Evolutionary conservation across 2,888 invertebrate genomes (phyloP).

Genomic region (Tetropium fuscum): DNA sequence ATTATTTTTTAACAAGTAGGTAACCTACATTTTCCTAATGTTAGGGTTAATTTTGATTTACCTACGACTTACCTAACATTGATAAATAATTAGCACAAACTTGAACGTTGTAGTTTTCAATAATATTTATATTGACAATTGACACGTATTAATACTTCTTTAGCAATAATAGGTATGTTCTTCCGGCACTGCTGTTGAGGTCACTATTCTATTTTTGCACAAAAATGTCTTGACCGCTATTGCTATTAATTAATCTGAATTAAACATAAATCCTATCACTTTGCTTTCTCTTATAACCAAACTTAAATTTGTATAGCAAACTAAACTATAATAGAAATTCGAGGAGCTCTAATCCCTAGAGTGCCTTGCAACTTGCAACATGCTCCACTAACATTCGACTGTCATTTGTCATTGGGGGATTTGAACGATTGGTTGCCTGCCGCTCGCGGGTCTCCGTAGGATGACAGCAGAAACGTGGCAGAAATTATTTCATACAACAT

Average conservation of each 20-base stretch:
- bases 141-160: conserved; percentile 12
- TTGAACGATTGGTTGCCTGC: too few species aligned
- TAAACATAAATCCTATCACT: neutral
- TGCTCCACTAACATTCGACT: neutral
- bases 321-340: too few species aligned
- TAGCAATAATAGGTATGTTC: neutral
- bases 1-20: too few species aligned
- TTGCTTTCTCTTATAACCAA: neutral
- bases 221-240: neutral
- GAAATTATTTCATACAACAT: too few species aligned
- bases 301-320: neutral
- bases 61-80: conserved; percentile 51
- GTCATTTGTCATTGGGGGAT: too few species aligned
- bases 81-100: conserved; percentile 30
- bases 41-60: too few species aligned
- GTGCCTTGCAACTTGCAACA: neutral
- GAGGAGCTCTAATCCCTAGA: too few species aligned
- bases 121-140: neutral
- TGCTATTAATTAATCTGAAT: too few species aligned
- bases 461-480: too few species aligned
- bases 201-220: conserved; percentile 6
- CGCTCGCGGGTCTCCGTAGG: too few species aligned
- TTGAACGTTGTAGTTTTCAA: conserved; percentile 11
- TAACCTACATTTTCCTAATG: too few species aligned
- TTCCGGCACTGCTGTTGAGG: neutral